Base-by-base conservation (phyloP, 2,888 invertebrate species). In the Anoplius nigerrimus region DNA sequence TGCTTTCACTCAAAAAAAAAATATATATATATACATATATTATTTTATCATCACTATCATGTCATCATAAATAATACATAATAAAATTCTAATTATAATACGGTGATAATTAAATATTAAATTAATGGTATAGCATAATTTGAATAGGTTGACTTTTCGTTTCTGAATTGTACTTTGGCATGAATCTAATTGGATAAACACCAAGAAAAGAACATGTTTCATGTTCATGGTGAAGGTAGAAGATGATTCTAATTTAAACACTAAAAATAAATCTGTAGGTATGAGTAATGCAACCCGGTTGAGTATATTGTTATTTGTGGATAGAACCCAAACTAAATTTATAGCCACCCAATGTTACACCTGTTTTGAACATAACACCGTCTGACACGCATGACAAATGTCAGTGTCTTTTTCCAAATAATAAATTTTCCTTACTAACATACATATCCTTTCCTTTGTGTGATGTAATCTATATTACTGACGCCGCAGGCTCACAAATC, bases 281-380 rank as follows among this genome's bases (percentile, higher is more conserved):
- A 71, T 77, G 79, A 78, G 67, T 80, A 78, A 76, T 67, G 60
- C 66, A n/a, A 42, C 54, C 18, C 51, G 61, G 22, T 58, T 58
- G 53, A 67, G 51, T 64, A 48, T 71, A 73, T 72, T 71, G 66
- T 75, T 75, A 70, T 70, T 69, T 64, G 53, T 71, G 56, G 53
- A 61, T 48, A 57, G 56, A 18, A 16, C 16, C 18, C 43, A 67
- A 75, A 62, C 63, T 72, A 72, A 76, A 80, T 82, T 79, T 80
- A 76, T 76, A 72, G 68, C 56, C 67, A 52, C 62, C 46, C 34
- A 60, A 62, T 16, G 48, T 11, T 48, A 15, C 51, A 46, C 20
- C 58, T 16, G 27, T 20, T 62, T 52, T 60, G 46, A 22, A n/a
- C 42, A 24, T 52, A 56, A 46, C 22, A 15, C 16, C 34, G 11